Evolutionary conservation across 2,888 invertebrate genomes (phyloP), one percentile per base, ranked within the genome.

Genomic region (Drosophila testacea): DNA sequence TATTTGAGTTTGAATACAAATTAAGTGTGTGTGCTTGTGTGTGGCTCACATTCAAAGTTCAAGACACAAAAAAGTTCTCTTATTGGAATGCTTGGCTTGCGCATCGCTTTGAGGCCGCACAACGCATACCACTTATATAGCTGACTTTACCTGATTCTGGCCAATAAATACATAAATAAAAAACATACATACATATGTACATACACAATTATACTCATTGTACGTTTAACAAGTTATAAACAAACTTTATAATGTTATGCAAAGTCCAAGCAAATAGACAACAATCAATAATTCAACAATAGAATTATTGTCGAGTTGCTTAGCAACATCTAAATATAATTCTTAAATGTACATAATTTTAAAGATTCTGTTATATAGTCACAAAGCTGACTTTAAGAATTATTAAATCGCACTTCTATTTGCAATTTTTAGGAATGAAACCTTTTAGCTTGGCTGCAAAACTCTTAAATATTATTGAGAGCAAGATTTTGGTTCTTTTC

Each of bases 41-140:
- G 63, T 54, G 70, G 52, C 36, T 61, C 52, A 52, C 50, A 66
- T 59, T 59, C 44, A 74, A 62, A 62, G 73, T 42, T 22, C 42
- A 42, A 42, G 42, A 10, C 10, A 22, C 10, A 22, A 72, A 61
- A 72, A 61, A 50, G 47, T 30, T 47, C 41, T 60, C 44, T 59
- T 55, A 66, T 54, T 46, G 77, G 46, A 73, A 77, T 77, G 54
- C 73, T 72, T 39, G 36, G 30, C 13, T 50, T 52, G 69, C 63
- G 54, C 69, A 75, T 69, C 61, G 67, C 59, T 73, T 50, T 68
- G 44, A 64, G 78, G 75, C 63, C 42, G 57, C 50, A 39, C 50
- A 39, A 54, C 13, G 56, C 63, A 54, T 61, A 55, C 57, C 65
- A 63, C 44, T 67, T 41, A 56, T 54, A 60, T 54, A 47, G 55